Base-by-base conservation (phyloP, 2,888 invertebrate species). In the Hoplodrina blanda region DNA sequence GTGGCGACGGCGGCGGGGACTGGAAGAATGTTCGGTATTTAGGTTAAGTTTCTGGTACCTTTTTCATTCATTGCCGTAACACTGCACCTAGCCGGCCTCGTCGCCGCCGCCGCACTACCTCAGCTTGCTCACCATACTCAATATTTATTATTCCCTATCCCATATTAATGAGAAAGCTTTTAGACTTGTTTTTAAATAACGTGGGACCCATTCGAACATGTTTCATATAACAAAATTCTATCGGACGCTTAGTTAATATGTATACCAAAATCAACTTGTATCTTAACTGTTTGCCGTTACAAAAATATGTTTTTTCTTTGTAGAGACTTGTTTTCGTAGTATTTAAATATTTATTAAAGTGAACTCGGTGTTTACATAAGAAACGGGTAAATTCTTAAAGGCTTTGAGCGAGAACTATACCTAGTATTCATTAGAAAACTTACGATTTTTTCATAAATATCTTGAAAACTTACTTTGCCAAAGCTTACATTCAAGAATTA, bases 11-110 rank as follows among this genome's bases (percentile, higher is more conserved):
- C 90, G 90, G 86, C 90, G 91, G 90, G 88, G 91, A 89, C 92
- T 93, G 85, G 90, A 94, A 92, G 95, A 94, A 96, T 95, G 94
- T 87, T 86, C 82, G 94, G 96, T 95, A 96, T 96, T 95, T 95
- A 94, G 96, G 96, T 96, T 95, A 93, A 92, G 93, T 93, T 93
- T 93, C 92, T 94, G 93, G 94, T 93, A 94, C 93, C 92, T 93
- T 93, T 86, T 95, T 93, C 95, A 96, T 96, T 96, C 94, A 96
- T 92, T 92, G 94, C 92, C 91, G 92, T 91, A 92, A 91, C 93
- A 93, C 90, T 94, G 94, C 95, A 95, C 91, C 93, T 91, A 91
- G 91, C 89, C 69, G 84, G 87, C 87, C 82, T 77, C 86, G 84
- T 74, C 78, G 82, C 76, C 61, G 82, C 76, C 61, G 78, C 69